Percentiles rank a stretch among this genome's conserved stretches.
Evolutionary conservation across 2,113 vertebrate species (phyloP).

Genomic region (Centropus bengalensis): DNA sequence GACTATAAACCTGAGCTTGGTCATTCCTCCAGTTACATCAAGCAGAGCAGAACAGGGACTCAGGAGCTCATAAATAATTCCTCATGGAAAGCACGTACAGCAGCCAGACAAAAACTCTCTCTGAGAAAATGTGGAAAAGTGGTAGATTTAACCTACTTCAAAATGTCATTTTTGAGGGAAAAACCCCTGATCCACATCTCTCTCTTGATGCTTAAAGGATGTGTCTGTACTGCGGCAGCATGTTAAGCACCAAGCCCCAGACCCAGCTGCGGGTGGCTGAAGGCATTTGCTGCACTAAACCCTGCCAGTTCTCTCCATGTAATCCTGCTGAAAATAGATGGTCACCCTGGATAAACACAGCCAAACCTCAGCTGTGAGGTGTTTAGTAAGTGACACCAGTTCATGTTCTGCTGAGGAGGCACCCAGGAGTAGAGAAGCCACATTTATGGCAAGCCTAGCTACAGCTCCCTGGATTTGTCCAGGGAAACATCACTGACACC

Average conservation of each 20-base stretch:
- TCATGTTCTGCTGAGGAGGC: not conserved
- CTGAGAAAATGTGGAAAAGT: constrained; percentile 62
- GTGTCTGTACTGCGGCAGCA: not conserved
- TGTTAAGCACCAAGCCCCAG: constrained; percentile 22
- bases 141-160: constrained; percentile 68
- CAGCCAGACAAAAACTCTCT: constrained; percentile 60
- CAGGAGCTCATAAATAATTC: constrained; percentile 62
- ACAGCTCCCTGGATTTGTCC: not conserved
- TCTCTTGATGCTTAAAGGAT: constrained; percentile 53
- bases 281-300: not conserved
- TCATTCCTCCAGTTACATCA: constrained; percentile 67
- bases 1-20: constrained; percentile 66
- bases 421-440: not conserved
- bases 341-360: not conserved
- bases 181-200: constrained; percentile 38
- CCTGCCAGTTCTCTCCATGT: not conserved
- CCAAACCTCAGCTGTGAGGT: not conserved
- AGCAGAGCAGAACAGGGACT: constrained; percentile 43
- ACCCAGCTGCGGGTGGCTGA: not conserved
- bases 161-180: constrained; percentile 59
- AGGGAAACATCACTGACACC: not conserved
- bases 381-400: not conserved
- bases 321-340: not conserved
- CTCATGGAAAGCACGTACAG: constrained; percentile 64
- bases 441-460: not conserved